A percentile compares a stretch with the other conserved stretches of the same genome.
These are phyloP conservation scores for Pteronura brasiliensis DNA, from an alignment of 2,113 vertebrate genomes.

Conservation along the genomic window DNA sequence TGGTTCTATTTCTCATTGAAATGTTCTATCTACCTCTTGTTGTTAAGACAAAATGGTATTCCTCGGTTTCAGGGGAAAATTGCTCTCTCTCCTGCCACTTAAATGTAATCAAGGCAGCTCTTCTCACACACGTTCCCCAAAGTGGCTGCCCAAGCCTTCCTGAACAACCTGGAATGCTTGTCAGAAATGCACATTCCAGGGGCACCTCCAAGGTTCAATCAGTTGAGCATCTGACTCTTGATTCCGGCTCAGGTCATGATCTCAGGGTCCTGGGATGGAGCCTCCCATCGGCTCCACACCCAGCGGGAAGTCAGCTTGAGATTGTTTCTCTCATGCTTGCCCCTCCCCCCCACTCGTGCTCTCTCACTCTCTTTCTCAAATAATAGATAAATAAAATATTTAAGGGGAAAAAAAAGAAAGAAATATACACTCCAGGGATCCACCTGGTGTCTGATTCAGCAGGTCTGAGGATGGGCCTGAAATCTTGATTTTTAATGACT, in stretches of 20 bases:
- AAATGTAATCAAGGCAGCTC: not conserved
- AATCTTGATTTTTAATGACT: not conserved
- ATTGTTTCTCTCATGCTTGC: not conserved
- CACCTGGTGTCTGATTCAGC: fast-evolving
- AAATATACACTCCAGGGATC: not conserved
- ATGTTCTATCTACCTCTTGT: not conserved
- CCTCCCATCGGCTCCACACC: not conserved
- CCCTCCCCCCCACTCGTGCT: not conserved
- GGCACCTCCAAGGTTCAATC: not conserved
- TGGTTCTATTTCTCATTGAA: not conserved
- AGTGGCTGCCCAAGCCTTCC: not conserved
- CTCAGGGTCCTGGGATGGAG: not conserved
- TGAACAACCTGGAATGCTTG: not conserved
- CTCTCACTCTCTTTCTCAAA: not conserved
- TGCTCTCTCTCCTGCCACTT: not conserved
- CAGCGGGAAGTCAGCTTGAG: not conserved
- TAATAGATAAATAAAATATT: not conserved
- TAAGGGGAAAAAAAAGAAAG: not conserved
- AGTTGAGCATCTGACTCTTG: not conserved
- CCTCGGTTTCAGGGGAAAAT: not conserved
- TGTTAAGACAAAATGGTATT: not conserved
- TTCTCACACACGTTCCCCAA: not conserved
- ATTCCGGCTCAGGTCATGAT: not conserved
- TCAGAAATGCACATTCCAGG: not conserved
- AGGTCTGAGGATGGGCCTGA: not conserved